Base-by-base conservation (phyloP, 2,113 vertebrate species). In the Pungitius pungitius region DNA sequence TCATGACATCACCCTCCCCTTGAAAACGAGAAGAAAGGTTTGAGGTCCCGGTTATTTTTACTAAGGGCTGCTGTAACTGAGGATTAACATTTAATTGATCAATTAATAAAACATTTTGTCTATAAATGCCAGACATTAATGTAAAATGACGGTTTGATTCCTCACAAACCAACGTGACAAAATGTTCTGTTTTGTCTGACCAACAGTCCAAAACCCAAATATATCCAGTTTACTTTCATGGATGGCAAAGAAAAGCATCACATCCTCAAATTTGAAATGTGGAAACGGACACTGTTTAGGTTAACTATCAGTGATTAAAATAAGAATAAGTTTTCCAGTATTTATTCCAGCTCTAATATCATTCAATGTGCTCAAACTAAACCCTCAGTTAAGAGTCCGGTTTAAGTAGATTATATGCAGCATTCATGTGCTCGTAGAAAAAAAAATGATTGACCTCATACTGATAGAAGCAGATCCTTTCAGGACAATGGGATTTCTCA, bases 401-500 rank as follows among this genome's bases (percentile, higher is more conserved):
- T 55, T 54, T 73, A 45, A 73, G 40, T 60, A 71, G 55, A 13
- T 52, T 47, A n/a, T 61, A 12, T 56, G 57, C 39, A 67, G 40
- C 27, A 45, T 58, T 60, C 26, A 73, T 73, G 37, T 62, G 43
- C 47, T 61, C 7, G 0, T 26, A 35, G 8, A 45, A 27, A 63
- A 45, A 67, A 33, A 61, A 26, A 69, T 63, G 9, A 24, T 58
- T 22, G 49, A 17, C 57, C 43, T 68, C 14, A 62, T 39, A 51
- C 58, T 30, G 54, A 61, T 5, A 57, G 20, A 73, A 52, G 52
- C 49, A 71, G 35, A 51, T 63, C 54, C 27, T 73, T 61, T 69
- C 40, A 54, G 71, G 14, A 39, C 27, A 78, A 43, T 26, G 40
- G 33, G 37, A 54, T 60, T 45, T 69, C 66, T 83, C 47, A 82